Evolutionary conservation across 1,140 invertebrate species (phyloP), one percentile per base, ranked within the genome.

Genomic region (Drosophila funebris): DNA sequence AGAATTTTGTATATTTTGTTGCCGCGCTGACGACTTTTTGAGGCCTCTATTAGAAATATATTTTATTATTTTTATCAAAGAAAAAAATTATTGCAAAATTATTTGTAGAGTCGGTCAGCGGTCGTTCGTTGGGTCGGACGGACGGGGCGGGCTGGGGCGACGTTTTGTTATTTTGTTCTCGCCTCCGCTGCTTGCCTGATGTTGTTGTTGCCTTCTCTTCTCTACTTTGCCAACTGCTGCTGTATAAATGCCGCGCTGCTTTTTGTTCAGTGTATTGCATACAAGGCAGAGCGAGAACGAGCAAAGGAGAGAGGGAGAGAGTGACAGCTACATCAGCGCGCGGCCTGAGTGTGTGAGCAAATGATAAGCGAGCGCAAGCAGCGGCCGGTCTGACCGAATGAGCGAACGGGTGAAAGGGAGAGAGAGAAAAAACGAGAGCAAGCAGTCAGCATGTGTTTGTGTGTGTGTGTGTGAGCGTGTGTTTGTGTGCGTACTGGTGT

Each of bases 121-220:
- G 60, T 54, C 27, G 60, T 48, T 56, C 67, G 53, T 48, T 53
- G 63, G 62, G 27, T 44, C 58, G 27, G 0, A 20, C 20, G 27
- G 43, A 37, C 13, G 50, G 68, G 13, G 9, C 56, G 56, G 24
- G 50, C 33, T 56, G 58, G 44, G 46, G 46, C 46, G 13, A 16
- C 22, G 60, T 63, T 56, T 57, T 72, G 31, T 72, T 63, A 57
- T 72, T 63, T 66, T 66, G 69, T 71, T 63, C 68, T 71, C 52
- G 67, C 67, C 57, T 48, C 43, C 61, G 68, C 52, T 57, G 81
- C 52, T 52, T 80, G 56, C 29, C 54, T 46, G n/a, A 58, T 85
- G 74, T 85, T 85, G 82, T 85, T 85, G 82, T 85, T 85, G 82
- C 71, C 82, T 82, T 88, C 81, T 85, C 82, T 68, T 73, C 70